phyloP scores from a whole-genome alignment of 1,140 invertebrate species.

The Meteorus sp. region DNA sequence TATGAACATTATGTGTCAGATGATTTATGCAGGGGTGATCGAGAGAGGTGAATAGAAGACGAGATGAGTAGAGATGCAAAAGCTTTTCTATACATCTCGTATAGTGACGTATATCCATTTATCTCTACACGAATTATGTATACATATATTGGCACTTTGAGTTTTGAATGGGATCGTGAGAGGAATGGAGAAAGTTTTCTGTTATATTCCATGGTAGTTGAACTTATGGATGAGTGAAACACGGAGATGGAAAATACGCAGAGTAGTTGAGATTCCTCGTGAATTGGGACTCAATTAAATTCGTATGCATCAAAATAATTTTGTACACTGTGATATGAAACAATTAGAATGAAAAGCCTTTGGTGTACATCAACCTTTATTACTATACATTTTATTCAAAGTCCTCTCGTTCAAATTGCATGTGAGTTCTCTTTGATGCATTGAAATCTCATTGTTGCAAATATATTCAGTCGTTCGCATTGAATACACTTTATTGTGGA shows the following conservation, averaged over 20 bases:
- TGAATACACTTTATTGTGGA: no score
- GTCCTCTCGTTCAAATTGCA: not conserved
- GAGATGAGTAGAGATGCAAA: no score
- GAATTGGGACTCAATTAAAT: constrained; percentile 20
- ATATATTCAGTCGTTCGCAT: no score
- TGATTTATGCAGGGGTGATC: constrained; percentile 10
- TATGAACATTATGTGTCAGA: no score
- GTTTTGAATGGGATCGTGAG: not conserved
- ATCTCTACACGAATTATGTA: no score
- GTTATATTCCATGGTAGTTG: constrained; percentile 9
- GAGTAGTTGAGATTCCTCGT: not conserved
- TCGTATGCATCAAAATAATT: not conserved
- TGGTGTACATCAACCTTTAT: no score
- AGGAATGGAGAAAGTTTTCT: constrained; percentile 6
- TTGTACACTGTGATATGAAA: constrained; percentile 5
- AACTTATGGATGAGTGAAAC: not conserved
- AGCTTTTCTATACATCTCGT: no score
- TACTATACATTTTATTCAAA: not conserved
- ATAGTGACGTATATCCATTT: no score
- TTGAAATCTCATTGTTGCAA: no score
- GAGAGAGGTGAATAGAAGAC: not conserved
- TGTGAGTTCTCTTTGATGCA: no score
- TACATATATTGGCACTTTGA: not conserved
- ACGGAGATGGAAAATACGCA: not conserved
- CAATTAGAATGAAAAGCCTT: no score